Conservation (phyloP, 1,140 invertebrate genomes). For the Cecropterus lyciades region DNA sequence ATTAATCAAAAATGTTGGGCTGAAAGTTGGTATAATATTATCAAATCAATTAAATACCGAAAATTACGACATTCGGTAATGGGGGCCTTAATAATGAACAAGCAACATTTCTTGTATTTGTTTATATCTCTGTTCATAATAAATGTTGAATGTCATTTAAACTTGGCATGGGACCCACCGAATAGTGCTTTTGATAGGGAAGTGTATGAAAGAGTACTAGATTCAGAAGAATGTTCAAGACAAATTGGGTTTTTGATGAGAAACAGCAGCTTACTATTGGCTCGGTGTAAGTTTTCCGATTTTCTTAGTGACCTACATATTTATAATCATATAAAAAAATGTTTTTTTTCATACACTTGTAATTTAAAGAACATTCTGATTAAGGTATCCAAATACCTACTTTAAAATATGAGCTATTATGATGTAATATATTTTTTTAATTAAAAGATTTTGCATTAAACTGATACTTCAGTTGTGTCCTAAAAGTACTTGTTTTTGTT, state of each 20-base stretch:
- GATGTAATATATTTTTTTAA: no score
- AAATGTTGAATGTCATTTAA: neutral
- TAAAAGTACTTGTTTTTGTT: no score
- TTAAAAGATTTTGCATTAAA: no score
- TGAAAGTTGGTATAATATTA: no score
- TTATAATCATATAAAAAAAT: no score
- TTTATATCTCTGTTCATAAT: slow-evolving; percentile 4
- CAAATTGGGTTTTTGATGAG: slow-evolving; percentile 42
- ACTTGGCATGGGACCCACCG: slow-evolving; percentile 5
- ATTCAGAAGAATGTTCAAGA: slow-evolving; percentile 46
- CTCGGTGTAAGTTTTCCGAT: slow-evolving; percentile 48
- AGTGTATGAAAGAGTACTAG: slow-evolving; percentile 53
- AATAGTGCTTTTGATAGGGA: slow-evolving; percentile 46
- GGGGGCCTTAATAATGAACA: slow-evolving; percentile 1
- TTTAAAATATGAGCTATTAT: no score
- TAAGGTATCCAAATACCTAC: no score
- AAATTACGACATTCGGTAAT: no score
- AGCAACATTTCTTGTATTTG: neutral
- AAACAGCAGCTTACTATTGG: slow-evolving; percentile 37
- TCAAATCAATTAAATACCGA: neutral
- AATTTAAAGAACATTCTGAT: no score
- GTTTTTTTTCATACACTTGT: no score
- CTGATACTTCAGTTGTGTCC: no score
- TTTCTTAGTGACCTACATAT: neutral
- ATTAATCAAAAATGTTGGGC: no score